A percentile compares a stretch with the other conserved stretches of the same genome.
phyloP scores from a whole-genome alignment of 2,888 invertebrate genomes.

The Drosophila bunnanda region DNA sequence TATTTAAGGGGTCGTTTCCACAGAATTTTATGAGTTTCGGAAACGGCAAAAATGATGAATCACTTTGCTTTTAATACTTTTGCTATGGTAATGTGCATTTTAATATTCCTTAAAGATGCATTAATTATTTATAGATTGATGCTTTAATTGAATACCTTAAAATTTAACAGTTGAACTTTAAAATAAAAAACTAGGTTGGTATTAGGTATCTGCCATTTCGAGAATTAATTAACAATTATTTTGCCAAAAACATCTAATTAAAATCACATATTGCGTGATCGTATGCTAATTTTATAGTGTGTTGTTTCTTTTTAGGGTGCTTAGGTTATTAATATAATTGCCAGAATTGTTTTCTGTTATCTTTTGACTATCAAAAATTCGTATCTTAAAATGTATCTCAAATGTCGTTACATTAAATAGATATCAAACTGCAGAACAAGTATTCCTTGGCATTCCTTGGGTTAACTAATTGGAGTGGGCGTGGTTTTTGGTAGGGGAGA shows the following conservation, averaged over 20 bases:
- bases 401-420: neutral
- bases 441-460: conserved; percentile 14
- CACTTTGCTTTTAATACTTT: conserved; percentile 4
- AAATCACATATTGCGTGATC: neutral
- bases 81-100: neutral
- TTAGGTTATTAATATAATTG: neutral
- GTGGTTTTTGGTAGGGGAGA: conserved; percentile 39
- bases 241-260: conserved; percentile 9
- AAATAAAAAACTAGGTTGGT: neutral
- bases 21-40: conserved; percentile 6
- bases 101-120: neutral
- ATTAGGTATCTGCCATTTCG: neutral
- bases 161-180: neutral
- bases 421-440: neutral
- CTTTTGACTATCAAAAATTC: neutral
- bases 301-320: neutral
- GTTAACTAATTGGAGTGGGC: conserved; percentile 66
- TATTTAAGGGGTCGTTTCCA: neutral
- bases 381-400: neutral
- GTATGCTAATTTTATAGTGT: neutral
- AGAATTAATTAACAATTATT: conserved; percentile 1
- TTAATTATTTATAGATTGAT: neutral
- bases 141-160: neutral
- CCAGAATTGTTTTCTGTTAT: neutral
- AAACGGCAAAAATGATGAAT: neutral